Evolutionary conservation across 2,797 vertebrate species (phyloP).

Genomic region (Ispidina lecontei): DNA sequence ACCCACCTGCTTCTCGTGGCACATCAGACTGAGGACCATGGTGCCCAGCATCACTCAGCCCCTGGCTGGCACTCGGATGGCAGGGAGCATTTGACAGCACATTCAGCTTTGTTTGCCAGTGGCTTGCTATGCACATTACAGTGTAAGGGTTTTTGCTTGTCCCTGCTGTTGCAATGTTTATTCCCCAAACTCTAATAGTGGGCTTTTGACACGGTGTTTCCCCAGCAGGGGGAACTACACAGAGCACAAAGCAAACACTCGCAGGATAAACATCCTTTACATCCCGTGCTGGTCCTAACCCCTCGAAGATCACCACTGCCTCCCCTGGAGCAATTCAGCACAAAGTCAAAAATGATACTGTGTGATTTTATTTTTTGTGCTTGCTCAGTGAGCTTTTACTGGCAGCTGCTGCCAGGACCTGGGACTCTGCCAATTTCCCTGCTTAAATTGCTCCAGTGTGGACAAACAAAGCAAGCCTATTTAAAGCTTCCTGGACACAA

Average conservation of each 20-base stretch:
- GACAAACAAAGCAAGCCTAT: slow-evolving; percentile 59
- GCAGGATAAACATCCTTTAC: slow-evolving; percentile 54
- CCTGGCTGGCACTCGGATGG: neutral
- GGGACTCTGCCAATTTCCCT: slow-evolving; percentile 44
- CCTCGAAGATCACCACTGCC: neutral
- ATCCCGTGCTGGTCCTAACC: neutral
- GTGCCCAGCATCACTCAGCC: neutral
- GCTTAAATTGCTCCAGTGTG: slow-evolving; percentile 35
- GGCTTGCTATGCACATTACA: neutral
- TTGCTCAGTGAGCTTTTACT: slow-evolving; percentile 53
- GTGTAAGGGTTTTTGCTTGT: slow-evolving; percentile 22
- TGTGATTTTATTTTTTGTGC: slow-evolving; percentile 58
- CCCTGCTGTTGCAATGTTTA: slow-evolving; percentile 16
- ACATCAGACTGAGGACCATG: accelerated
- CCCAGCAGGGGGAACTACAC: slow-evolving; percentile 14
- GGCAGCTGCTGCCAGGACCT: slow-evolving; percentile 52
- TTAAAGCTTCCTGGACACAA: slow-evolving; percentile 46
- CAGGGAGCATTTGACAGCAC: neutral
- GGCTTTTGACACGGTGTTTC: slow-evolving; percentile 43
- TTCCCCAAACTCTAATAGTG: neutral
- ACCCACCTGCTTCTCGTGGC: accelerated
- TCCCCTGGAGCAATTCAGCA: slow-evolving; percentile 54
- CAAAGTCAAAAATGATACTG: slow-evolving; percentile 57
- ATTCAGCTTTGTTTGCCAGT: neutral
- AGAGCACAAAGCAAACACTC: slow-evolving; percentile 49